These are phyloP conservation scores for Ormia ochracea DNA, from an alignment of 2,888 invertebrate species.

Conservation along the genomic window DNA sequence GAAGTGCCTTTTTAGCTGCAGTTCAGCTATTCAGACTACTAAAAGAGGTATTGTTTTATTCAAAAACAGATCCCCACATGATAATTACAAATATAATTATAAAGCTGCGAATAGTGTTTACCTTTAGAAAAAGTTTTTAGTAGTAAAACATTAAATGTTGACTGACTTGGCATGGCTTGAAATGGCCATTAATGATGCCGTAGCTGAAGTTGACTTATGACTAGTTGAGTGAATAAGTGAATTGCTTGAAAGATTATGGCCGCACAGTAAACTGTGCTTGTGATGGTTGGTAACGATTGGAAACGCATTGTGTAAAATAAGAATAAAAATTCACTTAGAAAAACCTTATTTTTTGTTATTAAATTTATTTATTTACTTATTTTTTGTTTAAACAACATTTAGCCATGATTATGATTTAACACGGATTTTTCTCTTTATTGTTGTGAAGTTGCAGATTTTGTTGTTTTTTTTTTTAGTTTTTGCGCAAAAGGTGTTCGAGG, in stretches of 20 bases:
- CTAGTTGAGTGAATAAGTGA: slow-evolving; percentile 19
- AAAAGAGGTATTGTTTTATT: slow-evolving; percentile 43
- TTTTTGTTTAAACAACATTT: slow-evolving; percentile 20
- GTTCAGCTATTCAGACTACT: slow-evolving; percentile 20
- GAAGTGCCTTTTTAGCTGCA: neutral
- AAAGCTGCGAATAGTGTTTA: slow-evolving; percentile 17
- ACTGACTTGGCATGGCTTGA: slow-evolving; percentile 33
- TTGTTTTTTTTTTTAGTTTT: neutral
- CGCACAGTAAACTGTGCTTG: neutral
- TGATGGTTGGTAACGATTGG: neutral
- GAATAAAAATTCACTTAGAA: neutral
- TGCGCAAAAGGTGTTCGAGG: slow-evolving; percentile 14
- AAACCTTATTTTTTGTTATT: slow-evolving; percentile 6
- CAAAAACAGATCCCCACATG: slow-evolving; percentile 18
- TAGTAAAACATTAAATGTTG: slow-evolving; percentile 26
- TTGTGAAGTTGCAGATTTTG: neutral
- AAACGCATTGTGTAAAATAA: slow-evolving; percentile 10
- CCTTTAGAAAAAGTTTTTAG: neutral
- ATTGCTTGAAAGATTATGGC: slow-evolving; percentile 3
- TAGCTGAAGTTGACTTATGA: slow-evolving; percentile 17
- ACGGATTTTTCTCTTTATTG: slow-evolving; percentile 20
- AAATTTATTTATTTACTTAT: slow-evolving; percentile 2
- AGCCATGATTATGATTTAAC: slow-evolving; percentile 50
- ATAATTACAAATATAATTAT: slow-evolving; percentile 38
- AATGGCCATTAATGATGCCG: slow-evolving; percentile 32